A percentile compares a stretch with the other conserved stretches of the same genome.
These are phyloP conservation scores for Ceratosolen solmsi DNA, from an alignment of 1,140 invertebrate genomes.

Conservation along the genomic window DNA sequence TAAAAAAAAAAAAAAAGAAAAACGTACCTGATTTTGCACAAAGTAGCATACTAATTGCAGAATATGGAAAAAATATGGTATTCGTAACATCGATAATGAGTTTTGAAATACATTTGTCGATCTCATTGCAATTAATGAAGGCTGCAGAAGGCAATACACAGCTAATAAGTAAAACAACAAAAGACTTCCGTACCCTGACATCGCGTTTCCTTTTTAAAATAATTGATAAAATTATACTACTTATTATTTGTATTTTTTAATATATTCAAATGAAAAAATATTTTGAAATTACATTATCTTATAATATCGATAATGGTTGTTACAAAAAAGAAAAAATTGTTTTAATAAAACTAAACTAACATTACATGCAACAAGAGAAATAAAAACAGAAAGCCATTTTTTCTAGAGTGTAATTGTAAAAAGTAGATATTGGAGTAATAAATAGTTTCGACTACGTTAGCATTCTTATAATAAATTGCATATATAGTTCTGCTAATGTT, in stretches of 20 bases:
- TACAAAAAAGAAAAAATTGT: constrained; percentile 6
- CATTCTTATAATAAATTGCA: constrained; percentile 32
- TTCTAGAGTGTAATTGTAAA: constrained; percentile 24
- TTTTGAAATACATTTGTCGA: constrained; percentile 29
- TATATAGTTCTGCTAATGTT: constrained; percentile 12
- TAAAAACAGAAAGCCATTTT: constrained; percentile 13
- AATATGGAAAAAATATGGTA: constrained; percentile 23
- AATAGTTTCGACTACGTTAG: constrained; percentile 22
- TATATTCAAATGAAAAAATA: not conserved
- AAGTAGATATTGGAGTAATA: constrained; percentile 36
- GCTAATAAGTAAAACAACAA: not conserved
- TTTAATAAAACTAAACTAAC: not conserved
- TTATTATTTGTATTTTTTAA: not conserved
- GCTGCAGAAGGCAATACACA: too few species aligned
- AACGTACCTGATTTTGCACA: constrained; percentile 33
- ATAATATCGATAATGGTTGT: not conserved
- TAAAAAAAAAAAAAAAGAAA: too few species aligned
- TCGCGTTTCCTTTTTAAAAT: not conserved
- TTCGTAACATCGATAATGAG: constrained; percentile 25
- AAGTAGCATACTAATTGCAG: constrained; percentile 21
- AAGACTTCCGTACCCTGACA: not conserved
- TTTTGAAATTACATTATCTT: constrained; percentile 1
- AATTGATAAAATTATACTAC: not conserved
- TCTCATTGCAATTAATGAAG: constrained; percentile 19
- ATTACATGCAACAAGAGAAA: not conserved